These are phyloP conservation scores for Ambastaia sidthimunki DNA, from an alignment of 2,797 vertebrate species.

Conservation along the genomic window DNA sequence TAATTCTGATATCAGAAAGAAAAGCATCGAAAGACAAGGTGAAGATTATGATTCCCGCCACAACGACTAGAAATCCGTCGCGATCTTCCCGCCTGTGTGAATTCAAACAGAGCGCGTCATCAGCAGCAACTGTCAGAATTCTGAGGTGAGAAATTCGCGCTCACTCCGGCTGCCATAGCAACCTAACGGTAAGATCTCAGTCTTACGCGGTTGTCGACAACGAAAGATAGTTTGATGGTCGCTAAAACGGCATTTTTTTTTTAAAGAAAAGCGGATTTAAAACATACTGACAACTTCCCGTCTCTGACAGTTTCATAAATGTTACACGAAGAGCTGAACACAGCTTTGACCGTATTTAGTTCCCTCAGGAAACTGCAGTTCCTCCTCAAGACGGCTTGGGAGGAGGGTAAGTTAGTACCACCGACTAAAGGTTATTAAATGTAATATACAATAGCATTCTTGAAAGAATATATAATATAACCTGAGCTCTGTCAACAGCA, in stretches of 20 bases:
- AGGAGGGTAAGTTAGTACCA: neutral
- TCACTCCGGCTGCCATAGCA: neutral
- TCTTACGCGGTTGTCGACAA: no score
- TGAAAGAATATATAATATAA: no score
- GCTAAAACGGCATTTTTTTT: no score
- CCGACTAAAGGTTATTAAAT: no score
- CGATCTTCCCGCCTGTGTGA: neutral
- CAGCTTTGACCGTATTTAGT: no score
- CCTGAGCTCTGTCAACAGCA: no score
- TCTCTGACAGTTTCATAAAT: no score
- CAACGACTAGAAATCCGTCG: neutral
- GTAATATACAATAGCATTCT: no score
- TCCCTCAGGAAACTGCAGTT: neutral
- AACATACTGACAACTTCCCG: no score
- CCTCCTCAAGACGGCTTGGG: neutral
- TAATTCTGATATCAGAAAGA: neutral
- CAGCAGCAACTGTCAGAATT: neutral
- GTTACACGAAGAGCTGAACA: neutral
- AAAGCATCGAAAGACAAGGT: constrained; percentile 46
- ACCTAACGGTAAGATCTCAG: neutral
- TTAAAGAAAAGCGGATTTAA: no score
- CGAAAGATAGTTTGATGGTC: neutral
- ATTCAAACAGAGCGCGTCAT: neutral
- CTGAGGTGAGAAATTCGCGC: no score
- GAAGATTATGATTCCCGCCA: constrained; percentile 57